phyloP scores from a whole-genome alignment of 1,140 invertebrate species.

The Druon quercuslanigerum region DNA sequence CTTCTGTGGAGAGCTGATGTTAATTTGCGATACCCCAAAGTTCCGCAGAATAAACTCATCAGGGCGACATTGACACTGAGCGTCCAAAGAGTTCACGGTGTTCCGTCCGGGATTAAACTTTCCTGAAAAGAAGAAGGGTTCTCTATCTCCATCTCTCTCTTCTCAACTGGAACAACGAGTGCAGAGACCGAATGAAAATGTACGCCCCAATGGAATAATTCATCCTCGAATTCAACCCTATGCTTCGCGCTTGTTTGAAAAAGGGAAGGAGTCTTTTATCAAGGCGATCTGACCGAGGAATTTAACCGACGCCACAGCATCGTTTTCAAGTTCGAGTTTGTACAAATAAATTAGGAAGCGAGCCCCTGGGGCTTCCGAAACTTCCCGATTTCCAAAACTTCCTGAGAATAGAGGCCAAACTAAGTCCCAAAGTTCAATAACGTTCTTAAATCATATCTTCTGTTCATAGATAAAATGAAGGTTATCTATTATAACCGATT shows the following conservation, averaged over 20 bases:
- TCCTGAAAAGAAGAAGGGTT: slow-evolving; percentile 30
- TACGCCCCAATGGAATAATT: slow-evolving; percentile 30
- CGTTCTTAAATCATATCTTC: too few species aligned
- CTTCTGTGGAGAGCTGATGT: slow-evolving; percentile 10
- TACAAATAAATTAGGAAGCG: neutral
- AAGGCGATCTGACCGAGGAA: neutral
- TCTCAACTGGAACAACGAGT: slow-evolving; percentile 1
- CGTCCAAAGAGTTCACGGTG: slow-evolving; percentile 6
- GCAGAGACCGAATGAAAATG: slow-evolving; percentile 11
- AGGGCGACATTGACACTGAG: slow-evolving; percentile 35
- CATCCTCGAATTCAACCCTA: slow-evolving; percentile 21
- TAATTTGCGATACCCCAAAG: slow-evolving; percentile 19
- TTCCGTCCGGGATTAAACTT: slow-evolving; percentile 17
- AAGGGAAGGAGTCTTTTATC: slow-evolving; percentile 8
- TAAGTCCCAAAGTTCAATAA: too few species aligned
- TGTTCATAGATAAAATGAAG: too few species aligned
- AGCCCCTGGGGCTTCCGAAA: too few species aligned
- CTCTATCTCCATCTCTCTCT: slow-evolving; percentile 17
- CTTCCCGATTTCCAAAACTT: too few species aligned
- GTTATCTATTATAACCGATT: too few species aligned
- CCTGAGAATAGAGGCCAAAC: too few species aligned
- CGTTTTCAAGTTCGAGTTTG: neutral
- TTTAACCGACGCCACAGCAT: neutral
- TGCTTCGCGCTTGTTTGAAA: slow-evolving; percentile 15
- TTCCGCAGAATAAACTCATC: slow-evolving; percentile 4